A percentile compares a stretch with the other conserved stretches of the same genome.
phyloP scores from a whole-genome alignment of 2,797 vertebrate genomes.

The Pseudotriccus pelzelni region DNA sequence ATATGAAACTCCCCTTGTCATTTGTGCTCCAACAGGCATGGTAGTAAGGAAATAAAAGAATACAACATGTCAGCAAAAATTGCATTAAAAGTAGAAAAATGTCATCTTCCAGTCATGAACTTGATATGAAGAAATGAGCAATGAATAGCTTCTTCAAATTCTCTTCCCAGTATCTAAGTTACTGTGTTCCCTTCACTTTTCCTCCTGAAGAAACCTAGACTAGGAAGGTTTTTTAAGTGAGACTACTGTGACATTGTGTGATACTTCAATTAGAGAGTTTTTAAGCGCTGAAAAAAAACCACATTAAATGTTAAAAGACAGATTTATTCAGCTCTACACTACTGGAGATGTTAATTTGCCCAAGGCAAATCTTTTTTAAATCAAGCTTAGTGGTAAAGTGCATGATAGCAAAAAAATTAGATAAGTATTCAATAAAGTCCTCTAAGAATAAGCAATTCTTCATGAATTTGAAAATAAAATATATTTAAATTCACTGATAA shows the following conservation, averaged over 20 bases:
- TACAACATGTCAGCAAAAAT: neutral
- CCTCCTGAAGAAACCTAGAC: neutral
- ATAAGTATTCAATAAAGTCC: neutral
- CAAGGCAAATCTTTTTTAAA: constrained; percentile 34
- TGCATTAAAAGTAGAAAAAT: neutral
- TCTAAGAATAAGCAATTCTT: neutral
- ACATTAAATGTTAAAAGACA: constrained; percentile 38
- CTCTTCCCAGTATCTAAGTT: neutral
- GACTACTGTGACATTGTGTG: neutral
- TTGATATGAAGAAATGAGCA: neutral
- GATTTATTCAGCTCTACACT: constrained; percentile 54
- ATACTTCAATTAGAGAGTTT: neutral
- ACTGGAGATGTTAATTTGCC: constrained; percentile 49
- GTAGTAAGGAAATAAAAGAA: neutral
- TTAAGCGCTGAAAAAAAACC: neutral
- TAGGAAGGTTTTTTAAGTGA: neutral
- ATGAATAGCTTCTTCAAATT: neutral
- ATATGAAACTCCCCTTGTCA: neutral
- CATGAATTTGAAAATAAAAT: neutral
- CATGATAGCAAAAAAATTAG: constrained; percentile 27
- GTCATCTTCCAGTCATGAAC: neutral
- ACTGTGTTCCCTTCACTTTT: neutral
- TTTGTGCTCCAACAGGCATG: neutral
- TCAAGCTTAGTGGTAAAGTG: constrained; percentile 34
- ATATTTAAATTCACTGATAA: neutral